A percentile compares a stretch with the other conserved stretches of the same genome.
Conservation (phyloP, 2,797 vertebrate species). For the Acropternis orthonyx region DNA sequence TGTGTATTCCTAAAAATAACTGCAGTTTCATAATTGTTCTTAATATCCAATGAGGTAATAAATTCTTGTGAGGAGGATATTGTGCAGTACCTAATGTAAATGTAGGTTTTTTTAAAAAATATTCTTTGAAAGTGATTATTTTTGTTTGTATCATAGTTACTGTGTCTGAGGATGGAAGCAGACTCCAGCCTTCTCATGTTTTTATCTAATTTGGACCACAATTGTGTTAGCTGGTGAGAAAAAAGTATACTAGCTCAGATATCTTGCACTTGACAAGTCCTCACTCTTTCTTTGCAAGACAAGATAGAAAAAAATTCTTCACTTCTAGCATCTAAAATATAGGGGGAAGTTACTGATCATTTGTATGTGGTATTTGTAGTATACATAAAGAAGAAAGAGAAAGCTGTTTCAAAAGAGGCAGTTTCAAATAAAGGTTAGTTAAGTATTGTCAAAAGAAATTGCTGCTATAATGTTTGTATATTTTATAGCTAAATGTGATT, state of each 20-base stretch:
- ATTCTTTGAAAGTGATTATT: not conserved
- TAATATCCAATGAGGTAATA: not conserved
- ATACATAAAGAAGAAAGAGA: not conserved
- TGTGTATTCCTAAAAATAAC: not conserved
- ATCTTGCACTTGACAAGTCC: not conserved
- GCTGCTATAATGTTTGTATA: not conserved
- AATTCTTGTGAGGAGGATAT: not conserved
- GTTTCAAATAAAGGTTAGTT: not conserved
- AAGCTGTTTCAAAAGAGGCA: not conserved
- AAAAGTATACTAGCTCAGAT: not conserved
- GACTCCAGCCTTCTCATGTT: not conserved
- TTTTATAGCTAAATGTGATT: not conserved
- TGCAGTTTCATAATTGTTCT: not conserved
- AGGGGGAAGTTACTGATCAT: not conserved
- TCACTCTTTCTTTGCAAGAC: not conserved
- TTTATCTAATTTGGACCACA: not conserved
- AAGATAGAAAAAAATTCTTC: not conserved
- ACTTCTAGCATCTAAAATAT: not conserved
- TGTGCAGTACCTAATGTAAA: not conserved
- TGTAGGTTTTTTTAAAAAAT: not conserved
- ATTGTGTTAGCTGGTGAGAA: not conserved
- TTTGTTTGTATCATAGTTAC: not conserved
- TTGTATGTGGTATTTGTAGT: not conserved
- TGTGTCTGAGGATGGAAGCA: not conserved
- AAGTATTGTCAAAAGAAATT: not conserved